phyloP scores from a whole-genome alignment of 2,797 vertebrate species.

The Morelia viridis region DNA sequence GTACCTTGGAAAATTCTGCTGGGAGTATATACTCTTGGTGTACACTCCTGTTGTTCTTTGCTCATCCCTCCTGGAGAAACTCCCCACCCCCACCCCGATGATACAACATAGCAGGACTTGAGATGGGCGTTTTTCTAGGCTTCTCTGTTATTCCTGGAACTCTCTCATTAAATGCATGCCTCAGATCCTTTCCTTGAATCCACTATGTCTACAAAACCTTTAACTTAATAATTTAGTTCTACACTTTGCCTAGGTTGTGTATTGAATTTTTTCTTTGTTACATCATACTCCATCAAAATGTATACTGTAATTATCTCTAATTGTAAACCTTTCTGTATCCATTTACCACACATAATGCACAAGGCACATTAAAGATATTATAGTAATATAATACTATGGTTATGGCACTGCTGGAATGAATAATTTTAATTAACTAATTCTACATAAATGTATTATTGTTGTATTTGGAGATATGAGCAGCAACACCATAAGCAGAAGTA shows the following conservation, averaged over 20 bases:
- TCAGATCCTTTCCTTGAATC: background rate
- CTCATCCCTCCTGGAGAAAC: background rate
- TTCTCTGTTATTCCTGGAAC: background rate
- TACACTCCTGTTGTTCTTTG: background rate
- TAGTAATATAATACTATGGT: background rate
- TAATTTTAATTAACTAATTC: background rate
- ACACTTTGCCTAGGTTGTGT: background rate
- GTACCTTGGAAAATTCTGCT: background rate
- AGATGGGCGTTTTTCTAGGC: background rate
- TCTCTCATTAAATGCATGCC: too few relatives aligned
- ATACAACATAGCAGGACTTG: background rate
- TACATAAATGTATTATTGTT: background rate
- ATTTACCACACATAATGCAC: background rate
- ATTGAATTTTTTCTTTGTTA: background rate
- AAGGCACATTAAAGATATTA: background rate
- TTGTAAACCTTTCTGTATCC: background rate
- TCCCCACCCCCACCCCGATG: background rate
- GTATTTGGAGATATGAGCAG: background rate
- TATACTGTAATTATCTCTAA: background rate
- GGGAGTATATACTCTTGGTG: background rate
- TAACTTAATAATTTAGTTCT: background rate
- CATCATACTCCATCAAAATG: background rate
- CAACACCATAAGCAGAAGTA: background rate
- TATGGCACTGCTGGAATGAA: background rate
- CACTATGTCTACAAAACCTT: background rate